A percentile compares a stretch with the other conserved stretches of the same genome.
Evolutionary conservation across 1,140 invertebrate genomes (phyloP).

Genomic region (Drosophila sp.): DNA sequence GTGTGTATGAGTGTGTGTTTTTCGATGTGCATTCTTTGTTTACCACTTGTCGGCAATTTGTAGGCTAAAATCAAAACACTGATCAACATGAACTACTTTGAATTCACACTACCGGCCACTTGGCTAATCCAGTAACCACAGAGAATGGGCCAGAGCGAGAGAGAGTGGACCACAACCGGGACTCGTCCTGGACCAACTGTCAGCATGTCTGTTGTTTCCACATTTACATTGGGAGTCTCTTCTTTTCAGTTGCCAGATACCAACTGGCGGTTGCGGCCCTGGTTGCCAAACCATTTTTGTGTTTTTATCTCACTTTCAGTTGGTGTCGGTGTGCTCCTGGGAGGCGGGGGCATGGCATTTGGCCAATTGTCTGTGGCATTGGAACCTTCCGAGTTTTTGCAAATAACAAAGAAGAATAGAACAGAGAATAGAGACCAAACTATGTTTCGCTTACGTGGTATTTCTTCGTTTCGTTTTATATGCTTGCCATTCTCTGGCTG

Average conservation of each 20-base stretch:
- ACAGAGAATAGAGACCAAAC: constrained; percentile 11
- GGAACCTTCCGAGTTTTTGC: constrained; percentile 46
- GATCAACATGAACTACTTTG: constrained; percentile 55
- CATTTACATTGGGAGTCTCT: constrained; percentile 48
- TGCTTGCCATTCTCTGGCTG: constrained; percentile 14
- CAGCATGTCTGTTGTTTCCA: constrained; percentile 15
- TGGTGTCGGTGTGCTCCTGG: constrained; percentile 16
- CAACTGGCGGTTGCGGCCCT: constrained; percentile 55
- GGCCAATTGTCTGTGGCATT: constrained; percentile 56
- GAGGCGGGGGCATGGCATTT: constrained; percentile 44
- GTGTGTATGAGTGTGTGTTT: not conserved
- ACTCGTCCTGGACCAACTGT: constrained; percentile 9
- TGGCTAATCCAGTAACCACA: constrained; percentile 45
- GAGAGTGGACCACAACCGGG: constrained; percentile 8
- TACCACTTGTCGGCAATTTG: constrained; percentile 44
- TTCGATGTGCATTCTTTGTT: not conserved
- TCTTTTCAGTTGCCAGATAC: constrained; percentile 35
- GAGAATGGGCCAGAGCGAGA: not conserved
- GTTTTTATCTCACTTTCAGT: constrained; percentile 25
- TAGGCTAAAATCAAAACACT: constrained; percentile 49
- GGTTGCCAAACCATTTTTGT: constrained; percentile 59
- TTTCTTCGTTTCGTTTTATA: constrained; percentile 38
- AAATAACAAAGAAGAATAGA: constrained; percentile 23
- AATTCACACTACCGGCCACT: constrained; percentile 48
- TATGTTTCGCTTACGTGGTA: constrained; percentile 25